A percentile compares a stretch with the other conserved stretches of the same genome.
Conservation (phyloP, 2,113 vertebrate species). For the Anguilla rostrata region DNA sequence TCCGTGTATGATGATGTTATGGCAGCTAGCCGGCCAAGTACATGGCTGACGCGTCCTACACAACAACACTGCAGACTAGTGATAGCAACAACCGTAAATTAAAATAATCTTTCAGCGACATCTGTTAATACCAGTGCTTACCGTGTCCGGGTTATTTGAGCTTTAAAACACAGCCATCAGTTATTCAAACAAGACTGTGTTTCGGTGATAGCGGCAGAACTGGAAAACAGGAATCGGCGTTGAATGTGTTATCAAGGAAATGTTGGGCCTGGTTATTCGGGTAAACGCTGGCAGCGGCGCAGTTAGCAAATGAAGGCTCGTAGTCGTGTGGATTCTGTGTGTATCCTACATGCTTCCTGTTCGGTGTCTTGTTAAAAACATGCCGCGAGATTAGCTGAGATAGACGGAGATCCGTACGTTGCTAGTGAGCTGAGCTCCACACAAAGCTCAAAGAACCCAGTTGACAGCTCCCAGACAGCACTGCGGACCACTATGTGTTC, state of each 20-base stretch:
- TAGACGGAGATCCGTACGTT: neutral
- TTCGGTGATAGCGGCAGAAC: neutral
- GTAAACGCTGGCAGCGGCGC: slow-evolving; percentile 9
- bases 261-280: neutral
- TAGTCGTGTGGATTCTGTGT: neutral
- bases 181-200: neutral
- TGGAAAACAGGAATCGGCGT: neutral
- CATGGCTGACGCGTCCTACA: neutral
- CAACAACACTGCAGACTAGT: neutral
- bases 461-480: slow-evolving; percentile 68
- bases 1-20: neutral
- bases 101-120: neutral
- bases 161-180: slow-evolving; percentile 2
- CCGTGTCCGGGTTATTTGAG: slow-evolving; percentile 21
- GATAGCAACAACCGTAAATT: neutral
- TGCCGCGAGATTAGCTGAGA: neutral
- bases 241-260: slow-evolving; percentile 3
- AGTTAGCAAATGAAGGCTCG: neutral
- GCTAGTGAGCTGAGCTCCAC: neutral
- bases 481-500: slow-evolving; percentile 48
- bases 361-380: slow-evolving; percentile 4
- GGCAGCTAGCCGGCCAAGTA: neutral
- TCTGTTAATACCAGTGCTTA: slow-evolving; percentile 20
- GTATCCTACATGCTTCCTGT: slow-evolving; percentile 7
- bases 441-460: slow-evolving; percentile 43